These are phyloP conservation scores for Phymanthus crucifer DNA, from an alignment of 92 coral and sea anemone genomes.

Conservation along the genomic window DNA sequence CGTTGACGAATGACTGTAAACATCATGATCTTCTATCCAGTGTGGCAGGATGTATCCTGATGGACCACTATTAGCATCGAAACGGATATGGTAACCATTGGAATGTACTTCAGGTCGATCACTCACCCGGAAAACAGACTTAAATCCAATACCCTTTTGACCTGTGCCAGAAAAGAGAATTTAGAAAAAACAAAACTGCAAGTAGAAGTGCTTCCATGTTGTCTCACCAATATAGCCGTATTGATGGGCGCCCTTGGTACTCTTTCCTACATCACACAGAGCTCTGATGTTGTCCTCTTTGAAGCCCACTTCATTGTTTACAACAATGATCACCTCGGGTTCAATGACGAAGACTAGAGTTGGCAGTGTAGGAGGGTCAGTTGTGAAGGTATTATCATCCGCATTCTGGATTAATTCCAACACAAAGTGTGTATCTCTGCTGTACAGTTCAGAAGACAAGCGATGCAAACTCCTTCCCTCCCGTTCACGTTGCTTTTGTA, in stretches of 20 bases:
- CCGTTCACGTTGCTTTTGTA: conserved; percentile 75
- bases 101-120: conserved; percentile 94
- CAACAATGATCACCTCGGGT: conserved; percentile 62
- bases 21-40: conserved; percentile 54
- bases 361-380: conserved; percentile 59
- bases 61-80: conserved; percentile 93
- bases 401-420: conserved; percentile 93
- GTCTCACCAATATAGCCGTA: conserved; percentile 90
- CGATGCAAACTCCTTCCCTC: conserved; percentile 91
- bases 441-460: conserved; percentile 81
- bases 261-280: conserved; percentile 88
- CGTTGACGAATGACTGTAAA: conserved; percentile 12
- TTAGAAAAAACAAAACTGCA: not conserved
- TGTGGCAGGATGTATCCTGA: conserved; percentile 89
- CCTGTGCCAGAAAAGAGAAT: conserved; percentile 39
- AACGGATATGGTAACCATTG: conserved; percentile 83
- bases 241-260: conserved; percentile 93
- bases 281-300: conserved; percentile 87
- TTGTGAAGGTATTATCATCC: conserved; percentile 79
- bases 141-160: conserved; percentile 94
- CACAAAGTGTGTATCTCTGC: conserved; percentile 93
- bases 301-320: conserved; percentile 87
- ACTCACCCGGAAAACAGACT: conserved; percentile 85
- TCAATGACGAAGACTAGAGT: conserved; percentile 75
- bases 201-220: not conserved